Base-by-base conservation (phyloP, 2,113 vertebrate genomes). In the Galemys pyrenaicus region DNA sequence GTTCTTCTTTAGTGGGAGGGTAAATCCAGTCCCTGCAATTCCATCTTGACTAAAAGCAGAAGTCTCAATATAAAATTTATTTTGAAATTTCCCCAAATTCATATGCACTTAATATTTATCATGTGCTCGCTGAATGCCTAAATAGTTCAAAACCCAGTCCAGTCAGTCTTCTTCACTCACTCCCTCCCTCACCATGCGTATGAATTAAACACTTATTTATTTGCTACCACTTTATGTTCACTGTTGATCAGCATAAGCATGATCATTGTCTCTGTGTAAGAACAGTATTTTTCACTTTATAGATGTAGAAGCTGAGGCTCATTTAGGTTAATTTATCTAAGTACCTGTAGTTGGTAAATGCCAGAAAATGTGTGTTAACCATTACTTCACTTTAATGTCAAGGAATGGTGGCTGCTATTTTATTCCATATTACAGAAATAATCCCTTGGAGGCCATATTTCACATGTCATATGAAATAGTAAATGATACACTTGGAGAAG, bases 401-500 rank as follows among this genome's bases (percentile, higher is more conserved):
- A 81, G 75, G 16, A 75, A 37, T 77, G 58, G 17, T 41, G 37
- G 84, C 9, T 35, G 10, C 65, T 56, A 39, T 89, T 67, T 91
- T 32, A 80, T 71, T 94, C 26, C 39, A 10, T 49, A 13, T 75
- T 85, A n/a, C 1, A 94, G 44, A 96, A 94, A 37, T 26, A 19
- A 73, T 41, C 37, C 28, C 28, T 65, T 89, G 44, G 79, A 93
- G 67, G 39, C 51, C 5, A 3, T 5, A 83, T 32, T 89, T 77
- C 15, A 85, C 49, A 37, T 9, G 60, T 74, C 12, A 46, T 39
- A 70, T 93, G 60, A 95, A 86, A 51, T 70, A 39, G 37, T 84
- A 64, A 96, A 64, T 44, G 56, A 84, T 86, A 82, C 65, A 74
- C 9, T 88, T 85, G 83, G 77, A 90, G 87, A 87, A 92, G 16